Base-by-base conservation (phyloP, 2,888 invertebrate species). In the Plebejus melissa region DNA sequence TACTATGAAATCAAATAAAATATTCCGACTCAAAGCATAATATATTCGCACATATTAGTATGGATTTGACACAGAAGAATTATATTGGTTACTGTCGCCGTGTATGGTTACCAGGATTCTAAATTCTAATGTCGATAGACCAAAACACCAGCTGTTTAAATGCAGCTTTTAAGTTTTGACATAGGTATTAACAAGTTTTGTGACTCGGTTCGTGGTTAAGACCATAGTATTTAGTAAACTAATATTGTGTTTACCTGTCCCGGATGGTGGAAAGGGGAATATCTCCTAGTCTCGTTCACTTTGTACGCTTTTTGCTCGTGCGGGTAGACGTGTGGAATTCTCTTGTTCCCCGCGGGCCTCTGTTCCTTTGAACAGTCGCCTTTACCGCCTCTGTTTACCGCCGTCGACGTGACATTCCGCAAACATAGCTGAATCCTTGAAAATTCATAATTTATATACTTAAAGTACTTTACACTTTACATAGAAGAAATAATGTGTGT, bases 261-360 rank as follows among this genome's bases (percentile, higher is more conserved):
- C 4, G 85, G 84, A 65, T 69, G 84, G 79, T 90, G 86, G 77
- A 91, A 91, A 1, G 92, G 92, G 0, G 92, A 92, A 77, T 89
- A 91, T 74, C 79, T 85, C 74, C 91, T 82, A 1, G 79, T 79
- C 58, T 88, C 87, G 0, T 85, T 82, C 3, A 79, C 75, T 79
- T 83, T 83, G 50, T 79, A 86, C 2, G 82, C 72, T 76, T 81
- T 83, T 41, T 74, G 76, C 0, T 81, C 86, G 75, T 90, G 91
- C 1, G 80, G 82, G 0, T 83, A 82, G 0, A 88, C 79, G 0
- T 83, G 82, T 0, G 84, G 85, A 75, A 83, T 88, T 75, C 79
- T 83, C 0, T 50, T 72, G 50, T 16, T 54, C 6, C 13, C 46
- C 16, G 72, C 50, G 6, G 22, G 50, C 54, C 32, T 11, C 28